These are phyloP conservation scores for Nomada flava DNA, from an alignment of 2,888 invertebrate species.

Conservation along the genomic window DNA sequence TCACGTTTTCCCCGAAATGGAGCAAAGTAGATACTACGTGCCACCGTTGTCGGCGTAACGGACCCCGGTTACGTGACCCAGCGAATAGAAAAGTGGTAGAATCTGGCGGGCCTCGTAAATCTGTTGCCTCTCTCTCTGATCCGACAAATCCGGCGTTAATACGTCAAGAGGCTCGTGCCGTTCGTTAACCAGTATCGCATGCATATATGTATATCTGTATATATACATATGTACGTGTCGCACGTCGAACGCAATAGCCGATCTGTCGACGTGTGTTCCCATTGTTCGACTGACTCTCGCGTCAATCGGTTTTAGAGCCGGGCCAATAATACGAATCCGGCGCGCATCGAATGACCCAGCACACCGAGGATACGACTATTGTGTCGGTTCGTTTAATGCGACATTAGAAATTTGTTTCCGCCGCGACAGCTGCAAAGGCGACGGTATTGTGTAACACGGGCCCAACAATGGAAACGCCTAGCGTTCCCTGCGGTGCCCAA, in stretches of 20 bases:
- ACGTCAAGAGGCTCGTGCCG: conserved; percentile 68
- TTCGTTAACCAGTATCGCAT: conserved; percentile 17
- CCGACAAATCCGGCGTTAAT: conserved; percentile 75
- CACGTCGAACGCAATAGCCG: conserved; percentile 31
- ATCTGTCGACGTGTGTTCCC: conserved; percentile 11
- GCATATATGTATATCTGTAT: no score
- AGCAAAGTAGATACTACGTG: conserved; percentile 62
- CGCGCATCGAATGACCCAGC: conserved; percentile 70
- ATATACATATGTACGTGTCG: conserved; percentile 3
- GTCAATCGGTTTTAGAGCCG: conserved; percentile 56
- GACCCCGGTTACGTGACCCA: conserved; percentile 69
- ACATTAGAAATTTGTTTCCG: conserved; percentile 80
- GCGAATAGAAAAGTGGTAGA: conserved; percentile 64
- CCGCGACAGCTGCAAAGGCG: conserved; percentile 75
- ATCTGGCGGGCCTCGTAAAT: conserved; percentile 69
- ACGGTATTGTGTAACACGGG: conserved; percentile 62
- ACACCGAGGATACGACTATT: conserved; percentile 61
- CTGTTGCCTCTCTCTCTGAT: conserved; percentile 64
- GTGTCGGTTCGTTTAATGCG: conserved; percentile 79
- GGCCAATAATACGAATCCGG: conserved; percentile 62
- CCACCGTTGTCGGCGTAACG: conserved; percentile 52
- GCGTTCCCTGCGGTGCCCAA: conserved; percentile 71
- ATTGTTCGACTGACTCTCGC: conserved; percentile 59
- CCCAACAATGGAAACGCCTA: conserved; percentile 76
- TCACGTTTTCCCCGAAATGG: conserved; percentile 62